Conservation (phyloP, 2,888 invertebrate genomes). For the Conomelus anceps region DNA sequence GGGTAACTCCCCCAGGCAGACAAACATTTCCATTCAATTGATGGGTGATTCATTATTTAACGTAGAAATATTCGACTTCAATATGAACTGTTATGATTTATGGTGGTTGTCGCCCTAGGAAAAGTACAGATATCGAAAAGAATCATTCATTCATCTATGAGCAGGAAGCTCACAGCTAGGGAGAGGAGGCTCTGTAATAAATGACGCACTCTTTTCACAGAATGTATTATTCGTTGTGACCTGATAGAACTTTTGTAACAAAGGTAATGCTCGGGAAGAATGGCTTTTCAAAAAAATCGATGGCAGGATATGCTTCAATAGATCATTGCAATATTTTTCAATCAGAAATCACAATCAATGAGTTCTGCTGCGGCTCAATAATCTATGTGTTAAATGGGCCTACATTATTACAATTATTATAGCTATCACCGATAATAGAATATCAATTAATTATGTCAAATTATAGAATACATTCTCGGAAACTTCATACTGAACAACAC, state of each 20-base stretch:
- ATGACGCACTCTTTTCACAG: background rate
- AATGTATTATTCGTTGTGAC: background rate
- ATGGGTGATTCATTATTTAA: background rate
- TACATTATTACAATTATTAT: too few relatives aligned
- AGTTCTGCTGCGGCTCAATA: background rate
- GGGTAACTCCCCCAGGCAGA: background rate
- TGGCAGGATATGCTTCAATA: background rate
- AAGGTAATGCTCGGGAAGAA: background rate
- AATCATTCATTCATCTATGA: background rate
- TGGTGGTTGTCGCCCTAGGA: background rate
- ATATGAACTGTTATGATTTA: background rate
- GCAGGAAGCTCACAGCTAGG: background rate
- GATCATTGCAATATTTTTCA: background rate
- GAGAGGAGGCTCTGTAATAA: background rate
- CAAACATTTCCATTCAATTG: background rate
- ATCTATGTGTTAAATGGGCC: too few relatives aligned
- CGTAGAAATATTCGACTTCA: background rate
- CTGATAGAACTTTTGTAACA: background rate
- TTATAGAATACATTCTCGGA: too few relatives aligned
- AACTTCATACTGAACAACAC: too few relatives aligned
- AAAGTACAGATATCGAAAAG: background rate
- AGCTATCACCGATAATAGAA: background rate
- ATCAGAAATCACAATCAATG: background rate
- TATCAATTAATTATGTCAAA: too few relatives aligned
- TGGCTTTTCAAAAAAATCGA: background rate